Conservation (phyloP, 2,797 vertebrate species). For the Tangara arthus region DNA sequence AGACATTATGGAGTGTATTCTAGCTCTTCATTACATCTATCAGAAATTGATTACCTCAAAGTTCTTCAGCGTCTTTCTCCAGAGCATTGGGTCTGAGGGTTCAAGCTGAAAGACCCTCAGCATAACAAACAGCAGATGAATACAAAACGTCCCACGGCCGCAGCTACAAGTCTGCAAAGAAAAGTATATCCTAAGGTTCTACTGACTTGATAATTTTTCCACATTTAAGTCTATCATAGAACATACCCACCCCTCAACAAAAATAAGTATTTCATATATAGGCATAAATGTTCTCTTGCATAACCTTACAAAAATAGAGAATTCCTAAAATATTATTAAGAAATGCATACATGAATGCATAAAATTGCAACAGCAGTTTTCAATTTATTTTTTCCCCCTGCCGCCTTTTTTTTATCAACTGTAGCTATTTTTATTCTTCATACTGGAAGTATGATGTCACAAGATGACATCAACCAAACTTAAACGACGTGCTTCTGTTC, state of each 20-base stretch:
- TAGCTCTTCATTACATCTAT: background rate
- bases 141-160: constrained; percentile 86
- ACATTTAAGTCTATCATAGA: background rate
- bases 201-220: background rate
- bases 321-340: background rate
- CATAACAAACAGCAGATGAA: constrained; percentile 90
- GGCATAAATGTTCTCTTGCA: background rate
- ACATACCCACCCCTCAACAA: rapidly evolving
- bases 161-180: constrained; percentile 86
- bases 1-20: background rate
- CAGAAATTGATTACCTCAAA: constrained; percentile 80
- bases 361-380: background rate
- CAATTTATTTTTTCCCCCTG: rapidly evolving
- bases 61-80: constrained; percentile 90
- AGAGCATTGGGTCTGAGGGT: constrained; percentile 85
- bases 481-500: background rate
- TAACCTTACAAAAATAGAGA: background rate
- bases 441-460: background rate
- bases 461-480: background rate
- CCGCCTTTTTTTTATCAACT: rapidly evolving
- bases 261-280: background rate
- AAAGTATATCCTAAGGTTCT: background rate
- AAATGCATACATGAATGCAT: background rate
- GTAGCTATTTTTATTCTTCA: background rate
- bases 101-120: constrained; percentile 88